phyloP scores from a whole-genome alignment of 2,888 invertebrate genomes.

The Dendrolimus pini region DNA sequence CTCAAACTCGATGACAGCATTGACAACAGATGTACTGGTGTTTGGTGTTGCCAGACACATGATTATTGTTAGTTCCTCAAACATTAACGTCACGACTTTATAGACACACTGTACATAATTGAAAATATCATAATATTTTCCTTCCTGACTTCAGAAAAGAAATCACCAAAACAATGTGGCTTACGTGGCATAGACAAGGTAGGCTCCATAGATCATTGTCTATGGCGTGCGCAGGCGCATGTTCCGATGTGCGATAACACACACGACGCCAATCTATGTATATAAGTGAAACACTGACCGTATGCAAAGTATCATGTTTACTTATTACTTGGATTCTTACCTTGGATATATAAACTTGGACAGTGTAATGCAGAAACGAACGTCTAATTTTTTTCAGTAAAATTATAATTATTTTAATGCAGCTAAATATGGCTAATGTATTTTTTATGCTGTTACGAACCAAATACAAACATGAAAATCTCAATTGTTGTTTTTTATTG shows the following conservation, averaged over 20 bases:
- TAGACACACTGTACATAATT: no score
- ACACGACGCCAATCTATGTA: background rate
- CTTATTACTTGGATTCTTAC: background rate
- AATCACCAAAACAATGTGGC: background rate
- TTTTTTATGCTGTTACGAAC: no score
- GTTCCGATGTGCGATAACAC: constrained; percentile 2
- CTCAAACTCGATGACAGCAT: no score
- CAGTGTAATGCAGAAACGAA: background rate
- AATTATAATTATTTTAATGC: no score
- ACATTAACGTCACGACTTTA: no score
- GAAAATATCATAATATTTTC: background rate
- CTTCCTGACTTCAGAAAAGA: background rate
- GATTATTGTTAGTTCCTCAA: no score
- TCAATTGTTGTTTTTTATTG: no score
- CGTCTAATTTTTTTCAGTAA: no score
- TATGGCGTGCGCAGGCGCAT: background rate
- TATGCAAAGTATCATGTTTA: background rate
- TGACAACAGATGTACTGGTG: no score
- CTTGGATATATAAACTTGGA: background rate
- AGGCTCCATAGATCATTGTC: constrained; percentile 1
- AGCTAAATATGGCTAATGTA: no score
- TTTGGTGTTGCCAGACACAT: no score
- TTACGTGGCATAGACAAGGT: background rate
- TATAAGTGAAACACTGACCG: background rate
- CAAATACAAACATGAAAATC: no score